Base-by-base conservation (phyloP, 30 jellyfish, hydroid and myxozoan genomes). In the Turritopsis rubra region DNA sequence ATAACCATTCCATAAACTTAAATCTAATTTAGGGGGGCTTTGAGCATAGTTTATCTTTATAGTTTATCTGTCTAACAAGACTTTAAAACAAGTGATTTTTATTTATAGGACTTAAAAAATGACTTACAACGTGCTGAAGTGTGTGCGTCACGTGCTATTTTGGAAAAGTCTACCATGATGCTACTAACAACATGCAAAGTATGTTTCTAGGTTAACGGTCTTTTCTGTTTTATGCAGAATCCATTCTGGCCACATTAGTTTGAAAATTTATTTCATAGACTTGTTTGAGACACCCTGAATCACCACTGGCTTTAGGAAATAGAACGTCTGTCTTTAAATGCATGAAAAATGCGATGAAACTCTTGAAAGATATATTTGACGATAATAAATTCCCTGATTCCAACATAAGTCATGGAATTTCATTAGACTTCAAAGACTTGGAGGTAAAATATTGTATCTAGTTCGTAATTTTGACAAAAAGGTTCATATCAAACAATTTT, bases 151-250 rank as follows among this genome's bases (percentile, higher is more conserved):
- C 77, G 99, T 25, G 96, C 99, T 21, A 89, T 94, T 25, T 81
- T 94, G 7, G 99, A 94, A 83, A 94, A 94, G 79, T 94, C 99
- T 82, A 94, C 99, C 53, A 89, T 94, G 99, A 94, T 94, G 99
- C 89, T 94, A 20, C 83, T 94, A 1, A 94, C 99, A 7, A 90
- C 99, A 21, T 94, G 99, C 72, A 94, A 94, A 95, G 99, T 94
- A 81, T 41, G 28, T 28, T 26, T 21, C 23, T 18, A 26, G 4
- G 21, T 18, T 28, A 20, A 7, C 27, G 26, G 9, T 22, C 22
- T 52, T 25, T 21, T 79, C 31, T 19, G 8, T 74, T 31, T 4
- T 16, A 79, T 28, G 26, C 19, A 52, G 16, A n/a, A 20, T 25
- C 18, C 31, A 79, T 28, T 24, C 9, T 79, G 18, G 0, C 17